Evolutionary conservation across 2,113 vertebrate species (phyloP).

Genomic region (Dascyllus trimaculatus): DNA sequence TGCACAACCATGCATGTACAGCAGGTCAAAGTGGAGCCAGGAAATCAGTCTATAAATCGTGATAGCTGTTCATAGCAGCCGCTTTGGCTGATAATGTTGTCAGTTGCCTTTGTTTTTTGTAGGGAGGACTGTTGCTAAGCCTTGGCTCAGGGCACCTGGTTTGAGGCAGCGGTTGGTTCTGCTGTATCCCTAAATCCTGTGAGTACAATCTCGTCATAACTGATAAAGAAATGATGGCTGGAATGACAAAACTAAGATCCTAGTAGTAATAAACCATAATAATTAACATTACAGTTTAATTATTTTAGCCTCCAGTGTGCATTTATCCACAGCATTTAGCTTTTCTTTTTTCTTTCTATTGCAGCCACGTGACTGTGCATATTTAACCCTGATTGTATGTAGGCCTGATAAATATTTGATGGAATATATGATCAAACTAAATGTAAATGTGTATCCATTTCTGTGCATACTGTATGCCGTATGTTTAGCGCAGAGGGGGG

Average conservation of each 20-base stretch:
- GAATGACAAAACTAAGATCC: conserved; percentile 11
- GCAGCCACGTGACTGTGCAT: conserved; percentile 52
- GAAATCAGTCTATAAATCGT: background rate
- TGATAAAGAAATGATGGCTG: background rate
- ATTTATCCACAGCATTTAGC: conserved; percentile 62
- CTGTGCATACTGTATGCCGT: conserved; percentile 32
- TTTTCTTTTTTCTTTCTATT: conserved; percentile 20
- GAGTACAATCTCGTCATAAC: background rate
- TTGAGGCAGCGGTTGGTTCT: no score
- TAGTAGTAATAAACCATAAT: conserved; percentile 27
- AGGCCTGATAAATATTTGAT: conserved; percentile 77
- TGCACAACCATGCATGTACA: background rate
- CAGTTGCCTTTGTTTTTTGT: no score
- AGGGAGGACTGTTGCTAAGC: no score
- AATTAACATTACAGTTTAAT: conserved; percentile 43
- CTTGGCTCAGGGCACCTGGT: no score
- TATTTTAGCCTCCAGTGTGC: conserved; percentile 56
- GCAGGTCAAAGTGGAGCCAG: background rate
- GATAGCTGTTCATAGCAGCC: no score
- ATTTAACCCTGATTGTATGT: conserved; percentile 71
- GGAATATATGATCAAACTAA: conserved; percentile 75
- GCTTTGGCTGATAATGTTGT: background rate
- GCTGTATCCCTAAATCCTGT: background rate
- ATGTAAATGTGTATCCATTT: conserved; percentile 71
- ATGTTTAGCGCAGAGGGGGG: conserved; percentile 29